Percentiles rank a stretch among this genome's conserved stretches.
Conservation (phyloP, 2,797 vertebrate species). For the Notoglanidium macrostoma region DNA sequence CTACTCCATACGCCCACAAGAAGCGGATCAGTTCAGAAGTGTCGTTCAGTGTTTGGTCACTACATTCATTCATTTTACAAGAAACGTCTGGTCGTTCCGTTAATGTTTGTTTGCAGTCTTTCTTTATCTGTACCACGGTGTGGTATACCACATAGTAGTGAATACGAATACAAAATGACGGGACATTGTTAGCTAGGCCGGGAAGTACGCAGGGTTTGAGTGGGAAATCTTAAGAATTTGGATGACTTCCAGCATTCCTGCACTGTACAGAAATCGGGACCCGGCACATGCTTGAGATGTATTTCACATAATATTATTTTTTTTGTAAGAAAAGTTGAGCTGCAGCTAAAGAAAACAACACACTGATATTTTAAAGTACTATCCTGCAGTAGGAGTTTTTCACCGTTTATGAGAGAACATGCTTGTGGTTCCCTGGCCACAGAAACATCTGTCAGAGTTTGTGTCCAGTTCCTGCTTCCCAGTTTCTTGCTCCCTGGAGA, state of each 20-base stretch:
- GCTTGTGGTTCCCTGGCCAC: conserved; percentile 71
- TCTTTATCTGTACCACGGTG: conserved; percentile 62
- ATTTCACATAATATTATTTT: conserved; percentile 62
- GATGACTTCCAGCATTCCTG: conserved; percentile 54
- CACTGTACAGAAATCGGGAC: conserved; percentile 61
- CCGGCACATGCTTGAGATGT: conserved; percentile 60
- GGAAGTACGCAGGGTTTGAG: conserved; percentile 58
- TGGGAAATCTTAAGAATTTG: conserved; percentile 63
- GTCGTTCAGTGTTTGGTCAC: conserved; percentile 69
- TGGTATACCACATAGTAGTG: conserved; percentile 60
- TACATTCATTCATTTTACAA: conserved; percentile 71
- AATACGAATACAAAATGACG: conserved; percentile 63
- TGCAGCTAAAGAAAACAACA: conserved; percentile 69
- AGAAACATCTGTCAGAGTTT: conserved; percentile 73
- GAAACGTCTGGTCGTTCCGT: conserved; percentile 55
- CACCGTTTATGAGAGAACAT: conserved; percentile 70
- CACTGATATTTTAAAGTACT: conserved; percentile 62
- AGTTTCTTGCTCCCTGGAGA: conserved; percentile 56
- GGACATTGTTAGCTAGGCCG: conserved; percentile 63
- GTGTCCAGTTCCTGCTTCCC: conserved; percentile 66
- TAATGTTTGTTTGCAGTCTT: conserved; percentile 51
- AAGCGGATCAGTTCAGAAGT: conserved; percentile 27
- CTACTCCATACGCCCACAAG: conserved; percentile 5
- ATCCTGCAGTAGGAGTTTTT: conserved; percentile 68
- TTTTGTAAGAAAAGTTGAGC: conserved; percentile 59